Evolutionary conservation across 1,140 invertebrate genomes (phyloP).

Genomic region (Matsumurasca onukii): DNA sequence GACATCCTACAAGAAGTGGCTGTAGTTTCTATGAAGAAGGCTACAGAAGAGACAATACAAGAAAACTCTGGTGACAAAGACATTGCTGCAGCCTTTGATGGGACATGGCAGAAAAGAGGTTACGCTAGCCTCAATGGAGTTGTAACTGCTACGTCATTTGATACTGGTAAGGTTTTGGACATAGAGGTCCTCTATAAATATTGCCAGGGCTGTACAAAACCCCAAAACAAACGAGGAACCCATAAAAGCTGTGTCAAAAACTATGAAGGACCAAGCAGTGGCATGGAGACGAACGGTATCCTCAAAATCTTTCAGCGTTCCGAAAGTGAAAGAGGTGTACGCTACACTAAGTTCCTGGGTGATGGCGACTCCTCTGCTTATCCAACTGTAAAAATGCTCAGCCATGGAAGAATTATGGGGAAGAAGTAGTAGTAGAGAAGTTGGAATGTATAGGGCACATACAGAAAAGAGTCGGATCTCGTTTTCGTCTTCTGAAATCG

Average conservation of each 20-base stretch:
- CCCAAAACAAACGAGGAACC: background rate
- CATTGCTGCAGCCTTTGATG: background rate
- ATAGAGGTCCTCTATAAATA: background rate
- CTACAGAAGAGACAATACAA: background rate
- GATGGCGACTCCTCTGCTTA: conserved; percentile 30
- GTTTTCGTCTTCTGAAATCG: no score
- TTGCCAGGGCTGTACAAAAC: background rate
- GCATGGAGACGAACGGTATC: conserved; percentile 30
- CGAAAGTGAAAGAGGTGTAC: background rate
- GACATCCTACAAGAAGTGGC: background rate
- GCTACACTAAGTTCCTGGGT: conserved; percentile 23
- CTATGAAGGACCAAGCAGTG: conserved; percentile 31
- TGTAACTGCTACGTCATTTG: background rate
- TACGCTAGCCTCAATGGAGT: background rate
- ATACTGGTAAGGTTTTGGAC: background rate
- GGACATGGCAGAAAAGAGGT: background rate
- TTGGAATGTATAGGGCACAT: conserved; percentile 2
- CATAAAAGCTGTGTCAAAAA: background rate
- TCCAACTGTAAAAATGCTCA: conserved; percentile 3
- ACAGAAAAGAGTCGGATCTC: background rate
- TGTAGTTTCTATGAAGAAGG: background rate
- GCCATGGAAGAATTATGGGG: conserved; percentile 13
- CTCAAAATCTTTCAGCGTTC: conserved; percentile 17
- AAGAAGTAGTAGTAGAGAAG: background rate
- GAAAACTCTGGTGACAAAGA: background rate